Conservation (phyloP, 1,140 invertebrate genomes). For the Hestina assimilis region DNA sequence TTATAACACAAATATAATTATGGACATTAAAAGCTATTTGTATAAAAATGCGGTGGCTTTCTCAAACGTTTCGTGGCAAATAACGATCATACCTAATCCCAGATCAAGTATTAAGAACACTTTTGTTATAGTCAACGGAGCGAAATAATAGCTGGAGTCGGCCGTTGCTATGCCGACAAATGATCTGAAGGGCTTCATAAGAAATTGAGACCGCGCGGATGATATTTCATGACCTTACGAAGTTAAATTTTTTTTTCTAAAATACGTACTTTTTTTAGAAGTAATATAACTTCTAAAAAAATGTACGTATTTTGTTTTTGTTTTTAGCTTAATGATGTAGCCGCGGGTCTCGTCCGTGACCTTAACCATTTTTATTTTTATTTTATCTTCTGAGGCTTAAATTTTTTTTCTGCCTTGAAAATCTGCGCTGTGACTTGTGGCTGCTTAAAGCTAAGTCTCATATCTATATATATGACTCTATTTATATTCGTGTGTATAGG, state of each 20-base stretch:
- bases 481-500: too few species aligned
- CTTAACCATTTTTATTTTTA: too few species aligned
- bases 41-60: background rate
- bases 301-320: too few species aligned
- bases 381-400: too few species aligned
- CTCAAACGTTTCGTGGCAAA: constrained; percentile 6
- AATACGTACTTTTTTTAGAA: too few species aligned
- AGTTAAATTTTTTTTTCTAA: background rate
- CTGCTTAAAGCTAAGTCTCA: too few species aligned
- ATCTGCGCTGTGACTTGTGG: too few species aligned
- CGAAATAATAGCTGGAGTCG: constrained; percentile 66
- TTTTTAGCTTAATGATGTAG: too few species aligned
- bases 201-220: constrained; percentile 7
- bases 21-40: background rate
- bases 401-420: too few species aligned
- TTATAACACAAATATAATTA: background rate
- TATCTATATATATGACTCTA: too few species aligned
- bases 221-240: constrained; percentile 1
- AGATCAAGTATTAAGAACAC: constrained; percentile 23
- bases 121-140: constrained; percentile 56
- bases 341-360: too few species aligned
- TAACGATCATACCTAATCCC: constrained; percentile 16
- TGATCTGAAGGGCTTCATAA: constrained; percentile 59
- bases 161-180: constrained; percentile 61
- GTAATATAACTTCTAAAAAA: too few species aligned